Conservation (phyloP, 2,888 invertebrate species). For the Acanthococcus lagerstroemiae region DNA sequence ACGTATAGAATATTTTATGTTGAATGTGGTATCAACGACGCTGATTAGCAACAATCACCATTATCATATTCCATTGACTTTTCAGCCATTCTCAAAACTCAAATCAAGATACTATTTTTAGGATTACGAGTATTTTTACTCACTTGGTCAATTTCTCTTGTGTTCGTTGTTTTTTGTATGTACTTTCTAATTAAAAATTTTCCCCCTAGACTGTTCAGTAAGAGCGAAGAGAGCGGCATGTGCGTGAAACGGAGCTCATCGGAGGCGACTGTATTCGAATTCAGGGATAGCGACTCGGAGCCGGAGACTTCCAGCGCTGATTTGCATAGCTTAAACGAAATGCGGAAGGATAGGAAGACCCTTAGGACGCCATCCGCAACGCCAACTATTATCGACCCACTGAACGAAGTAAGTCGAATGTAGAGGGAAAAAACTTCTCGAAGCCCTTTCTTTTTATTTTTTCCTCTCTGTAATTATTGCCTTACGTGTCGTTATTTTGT, state of each 20-base stretch:
- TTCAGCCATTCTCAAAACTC: too few relatives aligned
- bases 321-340: slow-evolving; percentile 57
- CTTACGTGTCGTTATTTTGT: neutral
- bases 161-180: too few relatives aligned
- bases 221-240: slow-evolving; percentile 46
- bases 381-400: slow-evolving; percentile 20
- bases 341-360: slow-evolving; percentile 47
- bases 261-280: slow-evolving; percentile 56
- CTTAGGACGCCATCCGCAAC: slow-evolving; percentile 40
- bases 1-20: too few relatives aligned
- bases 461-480: neutral
- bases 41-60: too few relatives aligned
- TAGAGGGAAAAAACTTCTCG: neutral
- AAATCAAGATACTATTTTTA: too few relatives aligned
- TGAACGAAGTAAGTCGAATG: slow-evolving; percentile 12
- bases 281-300: slow-evolving; percentile 55
- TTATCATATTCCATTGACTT: too few relatives aligned
- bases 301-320: slow-evolving; percentile 52
- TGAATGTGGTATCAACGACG: too few relatives aligned
- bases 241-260: slow-evolving; percentile 46
- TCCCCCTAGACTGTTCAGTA: slow-evolving; percentile 48
- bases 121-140: too few relatives aligned
- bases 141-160: too few relatives aligned
- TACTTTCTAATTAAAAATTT: too few relatives aligned
- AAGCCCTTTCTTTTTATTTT: neutral